phyloP scores from a whole-genome alignment of 2,113 vertebrate species.

The Brienomyrus brachyistius region DNA sequence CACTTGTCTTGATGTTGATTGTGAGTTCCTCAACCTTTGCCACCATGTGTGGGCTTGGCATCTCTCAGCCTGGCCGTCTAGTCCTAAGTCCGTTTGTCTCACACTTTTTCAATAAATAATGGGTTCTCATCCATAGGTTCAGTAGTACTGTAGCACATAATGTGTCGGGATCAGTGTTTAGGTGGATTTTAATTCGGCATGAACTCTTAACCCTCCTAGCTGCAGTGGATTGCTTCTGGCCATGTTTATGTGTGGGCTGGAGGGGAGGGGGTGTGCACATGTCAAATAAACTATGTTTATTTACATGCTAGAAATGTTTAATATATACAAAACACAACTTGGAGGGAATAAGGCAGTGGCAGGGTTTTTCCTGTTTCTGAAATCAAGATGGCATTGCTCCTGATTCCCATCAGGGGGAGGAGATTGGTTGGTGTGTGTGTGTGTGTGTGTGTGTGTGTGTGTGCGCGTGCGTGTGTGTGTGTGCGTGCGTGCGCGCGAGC shows the following conservation, averaged over 20 bases:
- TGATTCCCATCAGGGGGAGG: background rate
- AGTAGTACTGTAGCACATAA: background rate
- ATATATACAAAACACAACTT: background rate
- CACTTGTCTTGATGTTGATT: background rate
- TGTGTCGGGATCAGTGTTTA: background rate
- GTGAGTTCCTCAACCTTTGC: background rate
- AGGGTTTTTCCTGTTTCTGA: background rate
- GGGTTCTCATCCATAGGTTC: background rate
- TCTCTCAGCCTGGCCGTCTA: background rate
- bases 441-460: too few species aligned
- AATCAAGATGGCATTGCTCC: background rate
- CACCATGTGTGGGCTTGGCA: background rate
- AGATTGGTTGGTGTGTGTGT: background rate
- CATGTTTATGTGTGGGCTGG: background rate
- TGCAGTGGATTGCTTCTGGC: background rate
- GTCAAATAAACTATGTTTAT: background rate
- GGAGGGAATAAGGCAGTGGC: too few species aligned
- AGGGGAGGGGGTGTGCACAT: background rate
- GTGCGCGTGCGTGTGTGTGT: too few species aligned
- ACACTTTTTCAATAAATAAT: background rate
- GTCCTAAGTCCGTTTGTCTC: background rate
- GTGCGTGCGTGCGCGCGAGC: too few species aligned
- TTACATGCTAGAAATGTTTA: background rate
- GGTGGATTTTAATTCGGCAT: background rate
- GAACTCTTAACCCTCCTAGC: background rate